Conservation (phyloP, 2,797 vertebrate genomes). For the Calcarius lapponicus region DNA sequence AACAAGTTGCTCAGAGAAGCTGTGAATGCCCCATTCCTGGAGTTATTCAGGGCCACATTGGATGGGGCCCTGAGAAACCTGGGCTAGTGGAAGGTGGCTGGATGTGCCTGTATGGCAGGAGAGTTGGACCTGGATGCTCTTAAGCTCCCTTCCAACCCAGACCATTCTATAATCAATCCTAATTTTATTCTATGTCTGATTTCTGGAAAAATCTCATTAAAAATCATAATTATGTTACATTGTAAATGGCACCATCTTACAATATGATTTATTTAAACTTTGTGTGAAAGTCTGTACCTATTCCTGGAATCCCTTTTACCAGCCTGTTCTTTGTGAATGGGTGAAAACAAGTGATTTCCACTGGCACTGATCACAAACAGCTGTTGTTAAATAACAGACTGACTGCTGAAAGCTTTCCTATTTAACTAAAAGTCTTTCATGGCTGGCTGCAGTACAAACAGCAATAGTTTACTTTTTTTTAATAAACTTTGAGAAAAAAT, state of each 20-base stretch:
- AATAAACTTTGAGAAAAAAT: neutral
- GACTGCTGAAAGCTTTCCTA: conserved; percentile 27
- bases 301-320: conserved; percentile 31
- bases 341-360: conserved; percentile 54
- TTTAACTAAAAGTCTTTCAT: conserved; percentile 11
- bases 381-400: conserved; percentile 47
- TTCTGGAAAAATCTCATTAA: neutral
- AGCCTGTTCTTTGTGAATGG: neutral
- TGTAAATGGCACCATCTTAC: neutral
- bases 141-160: neutral
- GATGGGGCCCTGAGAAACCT: neutral
- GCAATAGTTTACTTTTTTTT: neutral
- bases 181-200: neutral
- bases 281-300: conserved; percentile 35
- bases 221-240: neutral
- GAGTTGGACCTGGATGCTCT: neutral
- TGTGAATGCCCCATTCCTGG: neutral
- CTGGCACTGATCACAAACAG: conserved; percentile 59
- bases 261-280: conserved; percentile 14
- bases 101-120: neutral
- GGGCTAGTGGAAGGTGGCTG: neutral
- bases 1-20: neutral
- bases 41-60: neutral
- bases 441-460: conserved; percentile 16
- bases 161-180: neutral